Percentiles rank a stretch among this genome's conserved stretches.
These are phyloP conservation scores for Dyspetes luteomarginatus DNA, from an alignment of 2,888 invertebrate species.

Conservation along the genomic window DNA sequence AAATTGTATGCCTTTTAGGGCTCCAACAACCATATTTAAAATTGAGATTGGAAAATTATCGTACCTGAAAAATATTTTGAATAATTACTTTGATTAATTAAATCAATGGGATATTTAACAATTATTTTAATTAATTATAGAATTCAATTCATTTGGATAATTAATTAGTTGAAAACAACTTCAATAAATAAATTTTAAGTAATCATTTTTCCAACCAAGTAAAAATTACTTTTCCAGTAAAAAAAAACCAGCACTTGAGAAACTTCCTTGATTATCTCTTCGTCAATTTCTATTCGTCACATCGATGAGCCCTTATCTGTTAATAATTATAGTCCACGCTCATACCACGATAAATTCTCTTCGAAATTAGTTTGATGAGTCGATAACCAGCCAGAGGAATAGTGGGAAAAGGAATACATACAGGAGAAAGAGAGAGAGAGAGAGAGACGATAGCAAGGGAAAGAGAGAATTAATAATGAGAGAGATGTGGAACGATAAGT, in stretches of 20 bases:
- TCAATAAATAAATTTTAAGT: not conserved
- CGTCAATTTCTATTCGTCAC: not conserved
- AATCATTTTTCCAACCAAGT: no score
- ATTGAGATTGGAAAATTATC: no score
- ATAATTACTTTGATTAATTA: not conserved
- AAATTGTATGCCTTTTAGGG: no score
- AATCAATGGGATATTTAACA: not conserved
- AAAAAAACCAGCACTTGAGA: not conserved
- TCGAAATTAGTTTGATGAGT: conserved; percentile 51
- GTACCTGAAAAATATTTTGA: no score
- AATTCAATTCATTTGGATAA: not conserved
- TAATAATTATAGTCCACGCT: conserved; percentile 19
- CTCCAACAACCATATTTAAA: no score
- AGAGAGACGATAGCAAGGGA: no score
- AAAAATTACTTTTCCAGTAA: no score
- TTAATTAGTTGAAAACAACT: not conserved
- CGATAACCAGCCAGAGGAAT: conserved; percentile 39
- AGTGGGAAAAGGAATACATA: not conserved
- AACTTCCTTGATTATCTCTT: not conserved
- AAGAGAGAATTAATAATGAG: conserved; percentile 27
- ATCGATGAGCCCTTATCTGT: not conserved
- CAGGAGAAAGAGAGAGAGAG: conserved; percentile 14
- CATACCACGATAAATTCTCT: conserved; percentile 15
- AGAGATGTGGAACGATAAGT: conserved; percentile 63
- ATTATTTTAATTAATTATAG: not conserved